Percentiles rank a stretch among this genome's conserved stretches.
These are phyloP conservation scores for Scalopus aquaticus DNA, from an alignment of 2,113 vertebrate species.

Conservation along the genomic window DNA sequence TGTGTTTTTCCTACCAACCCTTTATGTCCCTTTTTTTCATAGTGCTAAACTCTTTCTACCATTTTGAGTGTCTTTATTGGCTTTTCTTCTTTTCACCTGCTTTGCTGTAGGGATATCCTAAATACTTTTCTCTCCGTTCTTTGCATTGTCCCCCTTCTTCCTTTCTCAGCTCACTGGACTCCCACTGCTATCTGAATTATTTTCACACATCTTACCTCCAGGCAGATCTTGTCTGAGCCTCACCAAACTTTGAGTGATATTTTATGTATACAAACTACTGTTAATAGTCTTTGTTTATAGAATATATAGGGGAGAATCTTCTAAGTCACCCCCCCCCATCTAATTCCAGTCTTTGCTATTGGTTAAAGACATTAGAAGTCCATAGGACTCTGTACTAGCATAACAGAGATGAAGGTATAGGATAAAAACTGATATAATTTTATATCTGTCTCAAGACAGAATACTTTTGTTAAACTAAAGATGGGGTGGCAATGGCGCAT, in stretches of 20 bases:
- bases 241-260: neutral
- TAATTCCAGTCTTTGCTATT: slow-evolving; percentile 27
- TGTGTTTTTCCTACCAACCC: neutral
- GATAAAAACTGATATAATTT: neutral
- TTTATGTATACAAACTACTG: neutral
- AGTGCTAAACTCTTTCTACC: neutral
- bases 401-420: neutral
- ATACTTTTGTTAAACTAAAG: neutral
- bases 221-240: neutral
- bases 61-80: neutral
- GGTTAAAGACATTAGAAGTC: neutral
- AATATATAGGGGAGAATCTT: neutral
- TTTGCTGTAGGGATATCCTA: neutral
- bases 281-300: neutral
- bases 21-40: neutral
- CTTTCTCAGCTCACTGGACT: neutral
- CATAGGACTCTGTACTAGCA: neutral
- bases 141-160: neutral
- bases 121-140: neutral
- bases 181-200: neutral
- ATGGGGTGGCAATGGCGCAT: neutral
- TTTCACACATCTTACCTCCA: slow-evolving; percentile 14
- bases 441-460: neutral
- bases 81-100: neutral
- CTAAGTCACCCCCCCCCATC: neutral